Evolutionary conservation across 2,113 vertebrate genomes (phyloP).

Genomic region (Saguinus midas): DNA sequence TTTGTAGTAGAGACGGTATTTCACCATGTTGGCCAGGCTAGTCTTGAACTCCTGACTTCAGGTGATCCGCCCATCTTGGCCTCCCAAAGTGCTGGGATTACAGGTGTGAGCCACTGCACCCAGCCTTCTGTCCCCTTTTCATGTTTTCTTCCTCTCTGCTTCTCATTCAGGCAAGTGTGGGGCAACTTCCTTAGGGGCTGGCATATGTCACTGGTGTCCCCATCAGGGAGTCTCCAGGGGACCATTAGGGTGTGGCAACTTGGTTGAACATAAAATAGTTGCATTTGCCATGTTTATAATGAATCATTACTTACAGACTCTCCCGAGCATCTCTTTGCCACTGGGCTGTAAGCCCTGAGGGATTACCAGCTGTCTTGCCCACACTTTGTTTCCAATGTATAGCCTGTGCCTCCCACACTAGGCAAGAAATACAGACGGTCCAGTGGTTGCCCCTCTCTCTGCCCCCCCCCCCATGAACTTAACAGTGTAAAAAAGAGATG

Average conservation of each 20-base stretch:
- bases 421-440: rapidly evolving
- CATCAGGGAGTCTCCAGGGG: neutral
- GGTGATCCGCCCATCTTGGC: too few relatives aligned
- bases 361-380: neutral
- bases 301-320: too few relatives aligned
- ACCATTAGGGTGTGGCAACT: neutral
- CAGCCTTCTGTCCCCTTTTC: neutral
- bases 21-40: too few relatives aligned
- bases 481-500: neutral
- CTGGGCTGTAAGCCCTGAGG: neutral
- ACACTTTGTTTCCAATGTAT: rapidly evolving
- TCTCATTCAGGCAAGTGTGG: neutral
- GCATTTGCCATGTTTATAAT: neutral
- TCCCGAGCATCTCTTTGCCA: too few relatives aligned
- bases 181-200: neutral
- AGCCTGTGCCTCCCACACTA: neutral
- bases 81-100: too few relatives aligned
- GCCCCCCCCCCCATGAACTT: neutral
- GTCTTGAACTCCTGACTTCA: too few relatives aligned
- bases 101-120: too few relatives aligned
- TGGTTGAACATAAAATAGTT: too few relatives aligned
- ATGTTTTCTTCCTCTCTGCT: neutral
- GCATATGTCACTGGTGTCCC: neutral
- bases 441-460: too few relatives aligned
- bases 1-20: too few relatives aligned